Base-by-base conservation (phyloP, 2,797 vertebrate genomes). In the Carcharodon carcharias region DNA sequence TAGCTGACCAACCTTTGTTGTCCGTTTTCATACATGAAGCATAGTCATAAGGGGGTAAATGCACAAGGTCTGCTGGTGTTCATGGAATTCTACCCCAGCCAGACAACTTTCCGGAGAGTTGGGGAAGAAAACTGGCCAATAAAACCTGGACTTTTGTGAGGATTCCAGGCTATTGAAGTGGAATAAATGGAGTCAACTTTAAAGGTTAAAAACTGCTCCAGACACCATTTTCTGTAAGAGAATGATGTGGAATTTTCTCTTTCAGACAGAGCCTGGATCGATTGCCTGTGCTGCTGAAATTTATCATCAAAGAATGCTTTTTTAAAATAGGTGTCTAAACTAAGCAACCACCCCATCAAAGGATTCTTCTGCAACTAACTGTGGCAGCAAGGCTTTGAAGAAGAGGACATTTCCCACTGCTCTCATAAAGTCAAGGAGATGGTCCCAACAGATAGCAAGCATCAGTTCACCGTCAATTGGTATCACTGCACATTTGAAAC, bases 181-280 rank as follows among this genome's bases (percentile, higher is more conserved):
- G 14, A 67, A 26, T 3, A 67, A 1, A 12, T 45, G n/a, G n/a
- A 40, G n/a, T n/a, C n/a, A 18, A 50, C 21, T 8, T 85, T 21
- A 67, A 67, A 67, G 21, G 8, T 77, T 67, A 45, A 93, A 18
- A 0, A 12, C 45, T 28, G n/a, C 67, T 63, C 9, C n/a, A 67
- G 91, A 67, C 21, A 93, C 9, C 23, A 21, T 67, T 45, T 18
- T 65, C n/a, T 93, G n/a, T n/a, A 21, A 93, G n/a, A 26, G 63
- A 93, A 67, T 95, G 50, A 95, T 18, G 31, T 73, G 91, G 94
- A 73, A 35, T 95, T 95, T 95, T 56, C 4, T 69, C 94, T 95
- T 95, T 95, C 94, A 77, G 94, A 9, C 2, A 21, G 61, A 14
- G 61, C 21, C 21, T 67, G 63, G 91, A 65, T 93, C 40, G 40